Base-by-base conservation (phyloP, 23 tunicate genomes). In the Halocynthia roretzi region DNA sequence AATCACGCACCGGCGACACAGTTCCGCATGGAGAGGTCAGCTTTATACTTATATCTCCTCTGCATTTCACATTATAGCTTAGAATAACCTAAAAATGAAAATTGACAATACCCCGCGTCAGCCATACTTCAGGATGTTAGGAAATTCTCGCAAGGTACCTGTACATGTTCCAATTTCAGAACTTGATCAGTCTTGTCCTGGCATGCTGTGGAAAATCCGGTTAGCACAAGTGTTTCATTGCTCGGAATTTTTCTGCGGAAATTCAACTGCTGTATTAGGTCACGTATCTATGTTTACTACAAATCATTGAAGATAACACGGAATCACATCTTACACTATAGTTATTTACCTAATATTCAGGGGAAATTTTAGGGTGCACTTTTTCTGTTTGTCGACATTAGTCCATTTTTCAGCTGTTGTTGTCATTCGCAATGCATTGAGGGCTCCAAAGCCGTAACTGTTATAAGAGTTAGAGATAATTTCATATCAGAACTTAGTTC, bases 361-460 rank as follows among this genome's bases (percentile, higher is more conserved):
- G 0, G 66, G 78, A 74, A 49, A 53, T 8, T 20, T 14, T 0
- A 74, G 56, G 18, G 55, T 8, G 4, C 78, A 74, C 56, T 14
- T 49, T 10, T 44, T 52, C 21, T 74, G 78, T 52, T 10, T 6
- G 50, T 74, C 78, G 40, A 74, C 78, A 5, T 53, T 74, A 8
- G 14, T 52, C 78, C 78, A 74, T 50, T 52, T 8, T 55, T 74
- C 78, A 5, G 78, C 78, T 8, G 78, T 64, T 11, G 14, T 2
- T 53, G 21, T 31, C 17, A 74, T 74, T 8, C 56, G 62, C n/a
- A 74, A 63, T 14, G 78, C 78, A 74, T 74, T 74, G 49, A 74
- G 18, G 8, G 78, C 78, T 53, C 78, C 78, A 53, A 74, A 74
- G 10, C 78, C 78, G 62, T 74, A 74, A 74, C 78, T 74, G 56